A percentile compares a stretch with the other conserved stretches of the same genome.
Evolutionary conservation across 1,140 invertebrate genomes (phyloP).

Genomic region (Macrobrachium nipponense): DNA sequence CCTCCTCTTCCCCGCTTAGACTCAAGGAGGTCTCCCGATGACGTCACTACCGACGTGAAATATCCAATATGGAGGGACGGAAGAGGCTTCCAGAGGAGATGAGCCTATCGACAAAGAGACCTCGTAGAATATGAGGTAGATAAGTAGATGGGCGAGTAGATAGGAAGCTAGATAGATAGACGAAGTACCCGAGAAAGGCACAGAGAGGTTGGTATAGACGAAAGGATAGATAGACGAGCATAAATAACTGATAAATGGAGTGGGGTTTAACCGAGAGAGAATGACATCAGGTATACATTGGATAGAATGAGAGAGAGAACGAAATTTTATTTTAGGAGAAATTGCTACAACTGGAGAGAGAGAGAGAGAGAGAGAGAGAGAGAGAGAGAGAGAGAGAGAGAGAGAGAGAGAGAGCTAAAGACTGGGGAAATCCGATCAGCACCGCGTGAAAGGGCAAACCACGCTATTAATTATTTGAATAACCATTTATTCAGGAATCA

Average conservation of each 20-base stretch:
- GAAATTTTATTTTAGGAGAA: no score
- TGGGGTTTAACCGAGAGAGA: background rate
- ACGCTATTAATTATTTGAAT: no score
- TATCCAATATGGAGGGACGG: no score
- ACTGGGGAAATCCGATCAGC: background rate
- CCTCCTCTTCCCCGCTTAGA: no score
- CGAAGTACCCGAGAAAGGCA: background rate
- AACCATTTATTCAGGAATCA: no score
- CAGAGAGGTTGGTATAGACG: background rate
- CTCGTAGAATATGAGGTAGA: no score
- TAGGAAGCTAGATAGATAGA: background rate
- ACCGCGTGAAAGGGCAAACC: no score
- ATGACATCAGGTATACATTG: background rate
- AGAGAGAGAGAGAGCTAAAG: background rate
- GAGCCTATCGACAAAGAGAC: no score
- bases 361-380: conserved; percentile 26
- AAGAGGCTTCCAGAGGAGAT: no score
- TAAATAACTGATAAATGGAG: background rate
- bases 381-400: conserved; percentile 21
- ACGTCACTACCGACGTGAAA: no score
- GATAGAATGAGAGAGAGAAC: background rate
- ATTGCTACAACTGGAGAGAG: no score
- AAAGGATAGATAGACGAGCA: background rate
- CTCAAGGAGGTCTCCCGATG: no score
- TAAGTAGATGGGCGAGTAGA: background rate